phyloP scores from a whole-genome alignment of 2,113 vertebrate genomes.

The Taxidea taxus region DNA sequence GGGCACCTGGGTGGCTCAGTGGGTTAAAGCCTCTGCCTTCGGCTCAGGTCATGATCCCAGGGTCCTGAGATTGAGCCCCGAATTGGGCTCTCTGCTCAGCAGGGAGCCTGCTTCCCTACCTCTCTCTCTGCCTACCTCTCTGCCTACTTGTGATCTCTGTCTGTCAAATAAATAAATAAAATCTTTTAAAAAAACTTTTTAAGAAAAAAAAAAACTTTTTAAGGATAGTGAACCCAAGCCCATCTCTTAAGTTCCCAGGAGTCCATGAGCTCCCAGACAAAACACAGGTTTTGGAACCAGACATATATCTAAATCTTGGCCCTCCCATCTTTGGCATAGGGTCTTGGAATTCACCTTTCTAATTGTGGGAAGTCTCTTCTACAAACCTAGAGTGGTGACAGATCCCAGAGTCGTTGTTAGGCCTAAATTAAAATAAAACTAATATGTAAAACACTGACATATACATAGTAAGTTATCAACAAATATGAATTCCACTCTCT shows the following conservation, averaged over 20 bases:
- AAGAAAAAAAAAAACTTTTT: too few species aligned
- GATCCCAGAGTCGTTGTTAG: background rate
- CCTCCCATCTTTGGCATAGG: background rate
- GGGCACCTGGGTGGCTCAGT: too few species aligned
- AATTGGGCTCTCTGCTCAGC: too few species aligned
- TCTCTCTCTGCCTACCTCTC: too few species aligned
- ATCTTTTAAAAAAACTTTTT: too few species aligned
- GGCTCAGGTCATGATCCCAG: too few species aligned
- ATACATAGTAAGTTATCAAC: background rate
- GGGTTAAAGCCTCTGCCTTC: too few species aligned
- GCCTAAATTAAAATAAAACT: slow-evolving; percentile 31
- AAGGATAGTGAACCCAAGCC: background rate
- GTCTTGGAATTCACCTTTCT: background rate
- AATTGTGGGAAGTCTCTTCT: background rate
- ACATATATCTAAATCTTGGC: background rate
- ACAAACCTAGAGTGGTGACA: background rate
- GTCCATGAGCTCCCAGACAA: background rate
- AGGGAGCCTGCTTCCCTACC: too few species aligned
- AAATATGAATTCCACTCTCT: background rate
- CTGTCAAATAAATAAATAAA: too few species aligned
- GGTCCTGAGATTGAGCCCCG: too few species aligned
- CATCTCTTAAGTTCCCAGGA: background rate
- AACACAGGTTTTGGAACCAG: background rate
- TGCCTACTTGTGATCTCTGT: too few species aligned
- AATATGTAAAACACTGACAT: background rate